phyloP scores from a whole-genome alignment of 1,140 invertebrate genomes.

The Heterodera schachtii region DNA sequence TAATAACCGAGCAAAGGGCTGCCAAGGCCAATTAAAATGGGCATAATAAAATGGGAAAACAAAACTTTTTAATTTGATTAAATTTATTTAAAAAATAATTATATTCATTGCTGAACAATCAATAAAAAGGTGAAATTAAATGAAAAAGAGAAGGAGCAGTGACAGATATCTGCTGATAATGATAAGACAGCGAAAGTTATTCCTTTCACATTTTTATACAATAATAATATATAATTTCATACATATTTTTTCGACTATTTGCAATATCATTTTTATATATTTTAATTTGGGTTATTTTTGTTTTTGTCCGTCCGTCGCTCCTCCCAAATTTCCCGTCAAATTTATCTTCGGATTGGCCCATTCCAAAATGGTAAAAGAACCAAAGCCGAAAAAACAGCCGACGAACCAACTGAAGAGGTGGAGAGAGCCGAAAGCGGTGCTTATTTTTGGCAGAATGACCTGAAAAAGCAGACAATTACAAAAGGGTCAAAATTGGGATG shows the following conservation, averaged over 20 bases:
- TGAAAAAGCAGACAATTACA: not conserved
- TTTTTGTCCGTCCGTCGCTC: not conserved
- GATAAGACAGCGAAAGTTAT: too few species aligned
- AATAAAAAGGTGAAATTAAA: too few species aligned
- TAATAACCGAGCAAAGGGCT: not conserved
- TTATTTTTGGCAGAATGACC: conserved; percentile 3
- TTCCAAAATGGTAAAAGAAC: not conserved
- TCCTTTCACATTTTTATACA: too few species aligned
- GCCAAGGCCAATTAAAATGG: conserved; percentile 10
- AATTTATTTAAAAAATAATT: too few species aligned
- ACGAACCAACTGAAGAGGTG: conserved; percentile 14
- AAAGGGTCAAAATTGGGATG: not conserved
- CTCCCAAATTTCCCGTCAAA: not conserved
- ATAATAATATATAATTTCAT: too few species aligned
- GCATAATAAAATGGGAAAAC: not conserved
- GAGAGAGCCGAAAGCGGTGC: not conserved
- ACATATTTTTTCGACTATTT: not conserved
- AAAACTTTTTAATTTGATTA: too few species aligned
- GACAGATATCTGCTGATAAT: too few species aligned
- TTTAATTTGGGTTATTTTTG: not conserved
- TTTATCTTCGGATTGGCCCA: not conserved
- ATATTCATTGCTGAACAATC: too few species aligned
- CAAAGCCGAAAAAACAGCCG: conserved; percentile 2
- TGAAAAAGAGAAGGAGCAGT: too few species aligned
- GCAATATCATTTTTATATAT: not conserved